Conservation (phyloP, 2,888 invertebrate genomes). For the Gandaritis pyraliata region DNA sequence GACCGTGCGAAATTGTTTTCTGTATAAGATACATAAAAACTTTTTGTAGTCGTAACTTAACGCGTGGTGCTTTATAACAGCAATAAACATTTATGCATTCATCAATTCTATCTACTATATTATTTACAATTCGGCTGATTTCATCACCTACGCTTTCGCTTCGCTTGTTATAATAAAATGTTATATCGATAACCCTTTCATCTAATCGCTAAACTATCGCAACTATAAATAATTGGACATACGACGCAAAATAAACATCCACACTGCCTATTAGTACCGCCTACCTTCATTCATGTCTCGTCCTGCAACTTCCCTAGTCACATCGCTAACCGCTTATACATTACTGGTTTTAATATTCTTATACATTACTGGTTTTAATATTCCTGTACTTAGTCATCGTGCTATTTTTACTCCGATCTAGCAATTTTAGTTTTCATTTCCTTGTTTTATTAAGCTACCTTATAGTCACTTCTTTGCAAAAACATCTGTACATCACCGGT, state of each 20-base stretch:
- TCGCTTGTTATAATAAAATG: slow-evolving; percentile 30
- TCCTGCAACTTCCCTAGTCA: slow-evolving; percentile 37
- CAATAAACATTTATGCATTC: slow-evolving; percentile 13
- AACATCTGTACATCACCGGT: slow-evolving; percentile 52
- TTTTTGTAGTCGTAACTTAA: not conserved
- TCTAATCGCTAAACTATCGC: slow-evolving; percentile 34
- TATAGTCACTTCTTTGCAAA: too few species aligned
- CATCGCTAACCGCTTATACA: slow-evolving; percentile 45
- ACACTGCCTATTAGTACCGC: slow-evolving; percentile 53
- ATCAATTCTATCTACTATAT: slow-evolving; percentile 24
- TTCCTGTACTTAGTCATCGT: too few species aligned
- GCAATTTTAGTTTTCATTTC: too few species aligned
- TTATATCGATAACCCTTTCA: slow-evolving; percentile 24
- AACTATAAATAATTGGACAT: slow-evolving; percentile 42
- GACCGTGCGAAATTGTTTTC: not conserved
- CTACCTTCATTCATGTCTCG: slow-evolving; percentile 40
- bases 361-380: slow-evolving; percentile 47
- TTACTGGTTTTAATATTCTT: slow-evolving; percentile 47
- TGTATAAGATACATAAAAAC: not conserved
- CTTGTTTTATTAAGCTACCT: too few species aligned
- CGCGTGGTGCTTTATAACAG: slow-evolving; percentile 8
- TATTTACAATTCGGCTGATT: slow-evolving; percentile 20
- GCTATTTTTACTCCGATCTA: too few species aligned
- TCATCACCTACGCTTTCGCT: slow-evolving; percentile 24
- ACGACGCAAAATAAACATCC: slow-evolving; percentile 57